Conservation (phyloP, 92 coral and sea anemone genomes). For the Virgularia gustaviana region DNA sequence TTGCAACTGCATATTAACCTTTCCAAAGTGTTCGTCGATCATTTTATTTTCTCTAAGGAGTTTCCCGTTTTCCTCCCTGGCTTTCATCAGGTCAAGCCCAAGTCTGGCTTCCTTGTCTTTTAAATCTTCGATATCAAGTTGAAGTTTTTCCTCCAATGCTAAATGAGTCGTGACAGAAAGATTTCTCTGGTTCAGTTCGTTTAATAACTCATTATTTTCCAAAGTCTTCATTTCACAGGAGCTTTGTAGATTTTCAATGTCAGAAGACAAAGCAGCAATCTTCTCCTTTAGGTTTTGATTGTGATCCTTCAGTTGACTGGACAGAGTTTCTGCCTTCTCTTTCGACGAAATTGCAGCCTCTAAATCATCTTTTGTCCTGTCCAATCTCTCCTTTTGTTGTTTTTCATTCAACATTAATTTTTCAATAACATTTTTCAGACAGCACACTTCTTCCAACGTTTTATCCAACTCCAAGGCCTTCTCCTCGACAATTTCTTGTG, state of each 20-base stretch:
- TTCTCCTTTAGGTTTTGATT: neutral
- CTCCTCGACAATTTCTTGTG: neutral
- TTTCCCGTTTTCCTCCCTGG: neutral
- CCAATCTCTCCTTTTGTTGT: neutral
- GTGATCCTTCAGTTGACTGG: neutral
- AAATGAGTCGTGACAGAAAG: neutral
- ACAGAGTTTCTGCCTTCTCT: neutral
- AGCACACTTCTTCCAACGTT: neutral
- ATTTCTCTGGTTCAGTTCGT: neutral
- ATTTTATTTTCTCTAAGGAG: neutral
- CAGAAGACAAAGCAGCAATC: neutral
- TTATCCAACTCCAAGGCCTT: neutral
- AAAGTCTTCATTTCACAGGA: slow-evolving; percentile 6
- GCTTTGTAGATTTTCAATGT: slow-evolving; percentile 14
- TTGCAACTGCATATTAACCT: slow-evolving; percentile 11
- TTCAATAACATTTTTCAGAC: neutral
- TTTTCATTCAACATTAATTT: neutral
- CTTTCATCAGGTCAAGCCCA: slow-evolving; percentile 12
- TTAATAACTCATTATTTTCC: slow-evolving; percentile 2
- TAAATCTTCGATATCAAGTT: slow-evolving; percentile 21
- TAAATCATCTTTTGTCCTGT: slow-evolving; percentile 13
- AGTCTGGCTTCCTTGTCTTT: neutral
- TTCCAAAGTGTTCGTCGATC: slow-evolving; percentile 5
- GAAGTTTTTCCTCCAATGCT: slow-evolving; percentile 20
- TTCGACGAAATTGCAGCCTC: slow-evolving; percentile 9